Percentiles rank a stretch among this genome's conserved stretches.
phyloP scores from a whole-genome alignment of 1,140 invertebrate genomes.

The Trichoplusia ni region DNA sequence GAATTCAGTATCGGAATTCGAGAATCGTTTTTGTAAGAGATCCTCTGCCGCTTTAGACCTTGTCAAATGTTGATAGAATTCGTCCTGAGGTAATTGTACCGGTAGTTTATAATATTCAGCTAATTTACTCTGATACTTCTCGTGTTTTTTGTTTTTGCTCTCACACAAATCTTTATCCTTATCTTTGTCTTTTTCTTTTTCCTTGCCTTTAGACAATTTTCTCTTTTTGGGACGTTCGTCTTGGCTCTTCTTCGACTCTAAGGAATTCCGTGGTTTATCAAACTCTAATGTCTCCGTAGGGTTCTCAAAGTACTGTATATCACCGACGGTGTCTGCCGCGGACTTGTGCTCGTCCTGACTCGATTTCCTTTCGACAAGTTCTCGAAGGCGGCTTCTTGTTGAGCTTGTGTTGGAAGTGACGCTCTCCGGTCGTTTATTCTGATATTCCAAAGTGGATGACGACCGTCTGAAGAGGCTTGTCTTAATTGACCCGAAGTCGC shows the following conservation, averaged over 20 bases:
- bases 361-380: conserved; percentile 79
- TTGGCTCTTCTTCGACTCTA: conserved; percentile 65
- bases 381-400: conserved; percentile 79
- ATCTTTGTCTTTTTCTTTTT: conserved; percentile 60
- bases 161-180: conserved; percentile 58
- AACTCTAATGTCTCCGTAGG: conserved; percentile 79
- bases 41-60: conserved; percentile 74
- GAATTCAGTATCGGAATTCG: conserved; percentile 75
- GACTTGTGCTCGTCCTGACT: conserved; percentile 76
- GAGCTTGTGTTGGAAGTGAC: conserved; percentile 75
- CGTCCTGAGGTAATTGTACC: conserved; percentile 74
- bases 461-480: conserved; percentile 77
- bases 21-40: conserved; percentile 70
- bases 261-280: conserved; percentile 66
- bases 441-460: conserved; percentile 75
- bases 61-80: conserved; percentile 77
- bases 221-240: conserved; percentile 73
- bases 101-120: conserved; percentile 76
- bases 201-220: conserved; percentile 66
- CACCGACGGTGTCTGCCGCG: conserved; percentile 72
- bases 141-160: conserved; percentile 74
- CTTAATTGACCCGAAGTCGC: conserved; percentile 75
- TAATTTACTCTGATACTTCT: conserved; percentile 77
- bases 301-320: conserved; percentile 80
- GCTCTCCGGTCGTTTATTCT: conserved; percentile 72